These are phyloP conservation scores for Nomada lathburiana DNA, from an alignment of 2,888 invertebrate genomes.

Conservation along the genomic window DNA sequence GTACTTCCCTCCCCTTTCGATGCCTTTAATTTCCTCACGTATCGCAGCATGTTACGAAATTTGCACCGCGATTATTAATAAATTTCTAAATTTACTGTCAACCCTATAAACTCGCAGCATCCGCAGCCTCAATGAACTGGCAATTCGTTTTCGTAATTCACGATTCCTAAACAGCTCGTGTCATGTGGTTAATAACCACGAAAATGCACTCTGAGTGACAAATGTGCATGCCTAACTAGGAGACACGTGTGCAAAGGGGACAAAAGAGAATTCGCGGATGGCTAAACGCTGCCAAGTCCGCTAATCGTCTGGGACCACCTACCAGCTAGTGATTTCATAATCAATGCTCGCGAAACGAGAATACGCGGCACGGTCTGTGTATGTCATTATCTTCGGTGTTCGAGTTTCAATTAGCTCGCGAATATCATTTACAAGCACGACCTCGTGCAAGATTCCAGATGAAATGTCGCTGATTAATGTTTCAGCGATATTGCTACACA, in stretches of 20 bases:
- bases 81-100: too few relatives aligned
- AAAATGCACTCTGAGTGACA: conserved; percentile 8
- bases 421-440: conserved; percentile 35
- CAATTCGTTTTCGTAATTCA: neutral
- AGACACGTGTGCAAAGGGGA: conserved; percentile 26
- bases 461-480: conserved; percentile 51
- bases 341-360: conserved; percentile 72
- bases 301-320: conserved; percentile 77
- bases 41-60: too few relatives aligned
- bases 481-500: conserved; percentile 1
- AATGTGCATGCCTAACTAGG: conserved; percentile 1
- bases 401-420: conserved; percentile 68
- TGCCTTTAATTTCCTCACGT: too few relatives aligned
- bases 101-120: too few relatives aligned
- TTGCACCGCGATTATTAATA: too few relatives aligned
- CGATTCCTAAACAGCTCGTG: neutral
- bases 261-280: conserved; percentile 50
- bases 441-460: conserved; percentile 42
- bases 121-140: neutral
- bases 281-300: conserved; percentile 67
- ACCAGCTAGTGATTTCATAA: conserved; percentile 78
- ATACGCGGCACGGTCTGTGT: conserved; percentile 51
- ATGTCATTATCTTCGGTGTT: conserved; percentile 68
- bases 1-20: too few relatives aligned
- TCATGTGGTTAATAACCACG: conserved; percentile 22